Conservation (phyloP, 2,113 vertebrate species). For the Sinosuthora webbiana region DNA sequence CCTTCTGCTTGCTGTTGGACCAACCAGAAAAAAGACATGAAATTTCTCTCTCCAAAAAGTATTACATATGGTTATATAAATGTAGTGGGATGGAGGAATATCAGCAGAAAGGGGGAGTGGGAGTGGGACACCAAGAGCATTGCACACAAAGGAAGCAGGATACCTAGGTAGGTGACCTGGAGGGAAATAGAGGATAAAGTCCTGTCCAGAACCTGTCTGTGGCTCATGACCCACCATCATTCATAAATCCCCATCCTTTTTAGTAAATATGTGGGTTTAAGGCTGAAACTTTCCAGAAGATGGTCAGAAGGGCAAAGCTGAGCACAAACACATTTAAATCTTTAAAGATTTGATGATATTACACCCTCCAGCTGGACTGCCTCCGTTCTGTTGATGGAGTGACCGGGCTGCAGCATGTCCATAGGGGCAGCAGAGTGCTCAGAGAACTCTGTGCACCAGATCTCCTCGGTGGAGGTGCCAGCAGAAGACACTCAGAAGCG, state of each 20-base stretch:
- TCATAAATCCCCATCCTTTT: neutral
- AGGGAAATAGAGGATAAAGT: neutral
- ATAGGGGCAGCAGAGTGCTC: neutral
- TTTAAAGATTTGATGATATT: neutral
- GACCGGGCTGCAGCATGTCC: fast-evolving
- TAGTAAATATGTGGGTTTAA: neutral
- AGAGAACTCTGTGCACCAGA: fast-evolving
- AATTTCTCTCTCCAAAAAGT: neutral
- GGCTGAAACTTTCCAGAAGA: neutral
- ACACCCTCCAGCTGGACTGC: neutral
- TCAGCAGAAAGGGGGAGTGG: neutral
- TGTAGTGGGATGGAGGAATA: neutral
- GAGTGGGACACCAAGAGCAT: neutral
- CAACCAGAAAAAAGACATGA: neutral
- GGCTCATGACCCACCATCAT: neutral
- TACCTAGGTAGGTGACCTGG: neutral
- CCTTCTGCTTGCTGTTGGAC: neutral
- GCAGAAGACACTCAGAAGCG: neutral
- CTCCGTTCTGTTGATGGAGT: neutral
- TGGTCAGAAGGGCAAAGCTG: neutral
- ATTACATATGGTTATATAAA: neutral
- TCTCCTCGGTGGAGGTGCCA: neutral
- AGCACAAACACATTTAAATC: neutral
- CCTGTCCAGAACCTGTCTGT: neutral
- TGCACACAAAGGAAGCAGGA: neutral